Evolutionary conservation across 2,888 invertebrate species (phyloP), one percentile per base, ranked within the genome.

Genomic region (Philereme vetulata): DNA sequence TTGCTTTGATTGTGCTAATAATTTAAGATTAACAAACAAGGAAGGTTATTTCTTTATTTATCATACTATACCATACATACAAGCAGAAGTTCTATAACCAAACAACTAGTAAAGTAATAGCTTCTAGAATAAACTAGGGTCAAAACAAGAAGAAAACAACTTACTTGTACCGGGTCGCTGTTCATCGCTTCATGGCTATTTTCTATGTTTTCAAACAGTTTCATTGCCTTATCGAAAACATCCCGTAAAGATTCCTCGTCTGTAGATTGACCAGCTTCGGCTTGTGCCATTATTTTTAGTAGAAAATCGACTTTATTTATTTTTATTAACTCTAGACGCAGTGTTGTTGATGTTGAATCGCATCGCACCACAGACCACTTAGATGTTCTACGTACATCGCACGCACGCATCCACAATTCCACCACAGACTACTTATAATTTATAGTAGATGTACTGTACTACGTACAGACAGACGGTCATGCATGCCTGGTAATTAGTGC

Each of bases 141-240:
- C 8, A 35, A 36, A 35, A 6, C 21, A 2, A 48, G 11, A 48
- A 33, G 4, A 68, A 64, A 50, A 60, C 9, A 49, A 63, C 71
- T 66, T 68, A 96, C 96, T 93, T 97, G 96, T 69, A 95, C 93
- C 75, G 94, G 90, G 36, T 93, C 84, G 72, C 95, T 95, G 76
- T 95, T 96, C 6, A 95, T 96, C 0, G 96, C 93, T 76, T 96
- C 94, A 38, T 93, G 92, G 1, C 94, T 93, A 61, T 93, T 94
- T 72, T 95, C 94, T 60, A 97, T 90, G 54, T 86, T 91, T 64
- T 96, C 94, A 72, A 93, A 96, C 51, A 95, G 71, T 70, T 94
- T 93, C 90, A 96, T 94, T 4, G 94, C 97, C 70, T 94, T 93
- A 55, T 95, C 94, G 78, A 96, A 97, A 7, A 96, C 77, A 65